Evolutionary conservation across 92 coral and sea anemone species (phyloP), one percentile per base, ranked within the genome.

Genomic region (Virgularia gustaviana): DNA sequence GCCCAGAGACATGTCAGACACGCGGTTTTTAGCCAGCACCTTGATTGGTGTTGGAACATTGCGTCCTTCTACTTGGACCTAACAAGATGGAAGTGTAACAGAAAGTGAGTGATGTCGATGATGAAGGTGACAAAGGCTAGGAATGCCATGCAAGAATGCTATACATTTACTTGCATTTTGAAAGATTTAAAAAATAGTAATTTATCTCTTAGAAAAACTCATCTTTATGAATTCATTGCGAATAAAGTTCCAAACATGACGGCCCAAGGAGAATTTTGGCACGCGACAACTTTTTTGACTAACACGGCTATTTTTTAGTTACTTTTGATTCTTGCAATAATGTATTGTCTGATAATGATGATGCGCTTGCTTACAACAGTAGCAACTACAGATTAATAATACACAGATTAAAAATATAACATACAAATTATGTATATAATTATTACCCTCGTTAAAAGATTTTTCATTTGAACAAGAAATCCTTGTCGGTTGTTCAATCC

Each of bases 401-500:
- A n/a, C n/a, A n/a, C n/a, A n/a, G n/a, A n/a, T n/a, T n/a, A n/a
- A n/a, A n/a, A n/a, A n/a, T n/a, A n/a, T n/a, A n/a, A n/a, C n/a
- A n/a, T n/a, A n/a, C n/a, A n/a, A n/a, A n/a, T n/a, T n/a, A n/a
- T n/a, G n/a, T n/a, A n/a, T n/a, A n/a, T n/a, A n/a, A n/a, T n/a
- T n/a, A n/a, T 78, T 78, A 89, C 98, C 83, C 89, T 92, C 49
- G 88, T 92, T 49, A 92, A 54, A 24, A 92, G 65, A 74, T 89
- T 92, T 58, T 87, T 89, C 96, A 92, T 92, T 63, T 92, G 98
- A 79, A 92, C 90, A 27, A 92, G 80, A 74, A 92, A 92, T n/a
- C 98, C 98, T 72, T 92, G 98, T 24, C 98, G 81, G 79, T 89
- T 88, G 52, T 92, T 92, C 68, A 92, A 76, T 18, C 98, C 98